Percentiles rank a stretch among this genome's conserved stretches.
Evolutionary conservation across 2,797 vertebrate genomes (phyloP).

Genomic region (Odontamblyopus lacepedii): DNA sequence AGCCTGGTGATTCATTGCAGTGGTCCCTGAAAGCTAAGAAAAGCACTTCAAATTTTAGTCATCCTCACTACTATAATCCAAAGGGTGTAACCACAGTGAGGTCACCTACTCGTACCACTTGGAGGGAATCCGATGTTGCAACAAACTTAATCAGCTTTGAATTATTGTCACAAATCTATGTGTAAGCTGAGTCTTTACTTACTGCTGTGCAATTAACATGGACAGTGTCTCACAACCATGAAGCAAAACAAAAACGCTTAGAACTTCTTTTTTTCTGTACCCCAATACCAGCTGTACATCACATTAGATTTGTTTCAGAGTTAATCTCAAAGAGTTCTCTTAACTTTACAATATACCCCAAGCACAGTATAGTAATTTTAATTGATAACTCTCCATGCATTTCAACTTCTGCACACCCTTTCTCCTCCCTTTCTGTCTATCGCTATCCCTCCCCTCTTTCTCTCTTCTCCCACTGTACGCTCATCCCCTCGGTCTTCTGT

Average conservation of each 20-base stretch:
- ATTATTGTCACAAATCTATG: background rate
- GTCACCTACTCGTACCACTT: background rate
- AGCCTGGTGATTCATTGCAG: background rate
- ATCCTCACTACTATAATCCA: conserved; percentile 1
- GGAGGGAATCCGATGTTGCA: background rate
- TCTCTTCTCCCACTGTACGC: too few species aligned
- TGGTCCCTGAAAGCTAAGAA: background rate
- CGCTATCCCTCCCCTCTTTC: too few species aligned
- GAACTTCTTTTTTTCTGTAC: background rate
- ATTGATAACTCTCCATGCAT: background rate
- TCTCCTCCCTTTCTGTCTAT: too few species aligned
- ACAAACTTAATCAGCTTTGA: background rate
- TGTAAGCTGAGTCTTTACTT: background rate
- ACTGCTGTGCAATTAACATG: background rate
- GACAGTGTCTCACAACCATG: conserved; percentile 4
- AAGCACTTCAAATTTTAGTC: conserved; percentile 15
- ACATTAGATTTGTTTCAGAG: background rate
- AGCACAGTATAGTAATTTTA: background rate
- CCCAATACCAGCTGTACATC: background rate
- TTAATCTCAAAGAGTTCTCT: too few species aligned
- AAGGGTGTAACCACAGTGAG: conserved; percentile 12
- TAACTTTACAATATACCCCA: background rate
- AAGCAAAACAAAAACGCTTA: background rate
- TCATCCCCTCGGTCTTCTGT: too few species aligned
- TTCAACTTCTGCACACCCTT: too few species aligned